Evolutionary conservation across 2,888 invertebrate genomes (phyloP), one percentile per base, ranked within the genome.

Genomic region (Spisula subtruncata): DNA sequence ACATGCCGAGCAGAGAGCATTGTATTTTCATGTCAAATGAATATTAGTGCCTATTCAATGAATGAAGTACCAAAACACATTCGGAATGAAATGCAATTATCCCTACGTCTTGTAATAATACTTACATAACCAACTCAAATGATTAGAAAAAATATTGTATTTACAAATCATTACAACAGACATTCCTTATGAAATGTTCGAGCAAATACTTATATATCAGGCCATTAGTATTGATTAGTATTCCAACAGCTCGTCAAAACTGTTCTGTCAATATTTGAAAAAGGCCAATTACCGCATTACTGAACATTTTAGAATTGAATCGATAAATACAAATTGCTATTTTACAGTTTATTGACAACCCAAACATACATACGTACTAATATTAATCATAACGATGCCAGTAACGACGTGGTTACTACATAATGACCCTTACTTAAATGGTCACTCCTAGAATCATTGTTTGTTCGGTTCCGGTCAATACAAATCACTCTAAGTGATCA

Each of bases 271-370:
- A 75, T 75, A 75, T 75, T 75, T 75, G 18, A 14, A 35, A 18
- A 75, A 10, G 32, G 18, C 75, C 75, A 75, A 75, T 75, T 75
- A 75, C 12, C 35, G 75, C 35, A 75, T 75, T 75, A 75, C 29
- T 10, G 35, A 35, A 29, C 32, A 75, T 12, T 10, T 14, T 75
- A 29, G 32, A 35, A 16, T 75, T 75, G 32, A 25, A 75, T 75
- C 75, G 18, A 75, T 75, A 75, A 18, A 75, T 75, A 35, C 12
- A 35, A 29, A 16, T 10, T 75, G 32, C 16, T 16, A 32, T 32
- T 2, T 32, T 35, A 14, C 75, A 16, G 18, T 75, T 75, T 75
- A 75, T 66, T 10, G 60, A 66, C 60, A 25, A 66, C 60, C n/a
- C 60, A 66, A 25, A 25, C 60, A 25, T 10, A n/a, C 25, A 1